A percentile compares a stretch with the other conserved stretches of the same genome.
Evolutionary conservation across 2,113 vertebrate species (phyloP).

Genomic region (Epinephelus lanceolatus): DNA sequence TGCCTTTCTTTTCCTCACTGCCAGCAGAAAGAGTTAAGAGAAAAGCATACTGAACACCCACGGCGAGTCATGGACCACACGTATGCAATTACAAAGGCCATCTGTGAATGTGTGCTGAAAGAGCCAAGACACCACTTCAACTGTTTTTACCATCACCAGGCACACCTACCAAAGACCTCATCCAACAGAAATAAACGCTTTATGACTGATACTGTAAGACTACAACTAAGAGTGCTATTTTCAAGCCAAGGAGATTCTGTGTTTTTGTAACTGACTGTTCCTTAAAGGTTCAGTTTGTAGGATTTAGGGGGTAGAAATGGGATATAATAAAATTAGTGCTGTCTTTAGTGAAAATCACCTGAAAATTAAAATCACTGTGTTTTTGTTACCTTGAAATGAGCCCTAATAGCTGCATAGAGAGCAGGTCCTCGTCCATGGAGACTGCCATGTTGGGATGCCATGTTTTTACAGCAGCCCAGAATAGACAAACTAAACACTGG

Average conservation of each 20-base stretch:
- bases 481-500: too few species aligned
- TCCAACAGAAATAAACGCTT: not conserved
- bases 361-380: too few species aligned
- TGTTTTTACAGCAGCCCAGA: too few species aligned
- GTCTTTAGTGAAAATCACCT: too few species aligned
- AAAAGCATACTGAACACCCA: not conserved
- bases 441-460: too few species aligned
- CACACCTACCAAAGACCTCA: not conserved
- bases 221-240: not conserved
- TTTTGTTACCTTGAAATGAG: too few species aligned
- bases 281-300: too few species aligned
- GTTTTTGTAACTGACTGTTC: not conserved
- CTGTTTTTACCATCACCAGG: not conserved
- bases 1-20: not conserved
- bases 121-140: not conserved
- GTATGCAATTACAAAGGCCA: constrained; percentile 16
- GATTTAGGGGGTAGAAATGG: too few species aligned
- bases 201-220: not conserved
- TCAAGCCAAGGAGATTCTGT: not conserved
- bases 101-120: constrained; percentile 5
- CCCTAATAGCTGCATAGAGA: too few species aligned
- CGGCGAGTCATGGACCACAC: not conserved
- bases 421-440: too few species aligned
- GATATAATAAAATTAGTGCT: too few species aligned
- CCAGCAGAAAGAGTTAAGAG: not conserved